Conservation (phyloP, 1,140 invertebrate species). For the Acromyrmex echinatior region DNA sequence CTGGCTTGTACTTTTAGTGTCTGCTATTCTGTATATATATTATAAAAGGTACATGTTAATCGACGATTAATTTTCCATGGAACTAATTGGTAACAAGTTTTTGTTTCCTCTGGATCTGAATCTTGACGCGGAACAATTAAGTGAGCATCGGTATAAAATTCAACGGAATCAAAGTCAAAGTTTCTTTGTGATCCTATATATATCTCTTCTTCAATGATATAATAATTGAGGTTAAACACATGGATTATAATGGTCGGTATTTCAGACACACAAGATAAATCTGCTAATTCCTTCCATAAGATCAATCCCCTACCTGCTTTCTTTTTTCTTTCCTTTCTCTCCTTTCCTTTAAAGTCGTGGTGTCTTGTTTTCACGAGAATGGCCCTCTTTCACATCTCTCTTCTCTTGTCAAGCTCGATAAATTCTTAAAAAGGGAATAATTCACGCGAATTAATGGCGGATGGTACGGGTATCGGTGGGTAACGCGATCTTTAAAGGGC, state of each 20-base stretch:
- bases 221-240: constrained; percentile 35
- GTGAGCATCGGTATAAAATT: constrained; percentile 5
- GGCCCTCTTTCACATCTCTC: constrained; percentile 7
- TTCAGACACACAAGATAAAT: constrained; percentile 36
- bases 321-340: neutral
- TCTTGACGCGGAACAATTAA: neutral
- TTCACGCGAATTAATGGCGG: constrained; percentile 31
- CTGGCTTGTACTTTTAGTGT: neutral
- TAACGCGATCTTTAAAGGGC: constrained; percentile 38
- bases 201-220: neutral
- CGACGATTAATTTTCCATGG: neutral
- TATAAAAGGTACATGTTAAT: neutral
- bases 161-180: constrained; percentile 9
- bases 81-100: neutral
- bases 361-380: constrained; percentile 17
- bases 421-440: constrained; percentile 30
- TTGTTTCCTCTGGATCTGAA: neutral
- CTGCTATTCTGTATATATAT: neutral
- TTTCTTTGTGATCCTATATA: neutral
- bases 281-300: constrained; percentile 30
- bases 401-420: neutral
- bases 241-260: constrained; percentile 47
- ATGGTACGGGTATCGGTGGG: constrained; percentile 19
- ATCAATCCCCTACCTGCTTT: neutral
- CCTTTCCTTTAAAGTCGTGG: neutral